Evolutionary conservation across 2,888 invertebrate species (phyloP), one percentile per base, ranked within the genome.

Genomic region (Craniophora ligustri): DNA sequence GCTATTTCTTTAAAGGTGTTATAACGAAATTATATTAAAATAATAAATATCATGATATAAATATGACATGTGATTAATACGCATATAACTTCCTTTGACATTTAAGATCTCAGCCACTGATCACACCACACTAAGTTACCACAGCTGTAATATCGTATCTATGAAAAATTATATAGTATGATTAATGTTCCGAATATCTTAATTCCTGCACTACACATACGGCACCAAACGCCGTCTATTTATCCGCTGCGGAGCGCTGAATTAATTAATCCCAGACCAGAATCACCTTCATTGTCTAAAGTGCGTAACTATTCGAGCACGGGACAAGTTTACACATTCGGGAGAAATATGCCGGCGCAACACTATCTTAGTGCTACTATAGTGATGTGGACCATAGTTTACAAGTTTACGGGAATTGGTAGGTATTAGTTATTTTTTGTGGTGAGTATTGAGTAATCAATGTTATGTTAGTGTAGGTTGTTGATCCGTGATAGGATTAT

Each of bases 191-290:
- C n/a, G n/a, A n/a, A n/a, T n/a, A n/a, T n/a, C n/a, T n/a, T n/a
- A n/a, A n/a, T n/a, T 5, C 14, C 46, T 1, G 5, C 7, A 39
- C 74, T 74, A 71, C 32, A 46, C 36, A 71, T 74, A 57, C 34
- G 39, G 23, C 30, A 0, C 19, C 35, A 11, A 46, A 36, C 28
- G 8, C 35, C 60, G 40, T 50, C 40, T 68, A 65, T 72, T 67
- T 69, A 72, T 67, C 69, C 63, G 40, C 16, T 21, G 63, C 31
- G 54, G 46, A 46, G 57, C 48, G 60, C 56, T 59, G 67, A 72
- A 76, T 76, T 76, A 76, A 76, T 76, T 73, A 76, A 76, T 76
- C 67, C 65, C 32, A 45, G 49, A 62, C 50, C 57, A 64, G 64
- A 67, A 72, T 67, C 76, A 76, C 75, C 69, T 64, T 74, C 67